Evolutionary conservation across 2,113 vertebrate genomes (phyloP).

Genomic region (Noctilio leporinus): DNA sequence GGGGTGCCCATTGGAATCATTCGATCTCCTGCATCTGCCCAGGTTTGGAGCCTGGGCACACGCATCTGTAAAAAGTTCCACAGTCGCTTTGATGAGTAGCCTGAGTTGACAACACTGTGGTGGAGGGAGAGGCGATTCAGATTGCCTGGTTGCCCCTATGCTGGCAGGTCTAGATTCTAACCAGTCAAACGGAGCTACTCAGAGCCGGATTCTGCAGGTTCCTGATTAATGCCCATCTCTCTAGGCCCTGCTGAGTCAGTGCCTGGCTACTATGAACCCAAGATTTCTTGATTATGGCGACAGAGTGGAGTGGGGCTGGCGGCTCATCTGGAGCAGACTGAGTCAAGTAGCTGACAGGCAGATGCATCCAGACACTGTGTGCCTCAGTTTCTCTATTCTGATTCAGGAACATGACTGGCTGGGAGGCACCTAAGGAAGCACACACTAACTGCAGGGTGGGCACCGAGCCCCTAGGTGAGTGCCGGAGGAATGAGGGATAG

Average conservation of each 20-base stretch:
- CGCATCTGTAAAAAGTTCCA: not conserved
- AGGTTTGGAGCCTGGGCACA: not conserved
- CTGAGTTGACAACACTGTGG: not conserved
- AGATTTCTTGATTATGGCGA: not conserved
- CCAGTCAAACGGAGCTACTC: not conserved
- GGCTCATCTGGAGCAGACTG: not conserved
- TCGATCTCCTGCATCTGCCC: not conserved
- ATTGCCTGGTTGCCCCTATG: not conserved
- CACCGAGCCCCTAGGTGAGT: not conserved
- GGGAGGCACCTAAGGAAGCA: not conserved
- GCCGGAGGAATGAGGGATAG: accelerated
- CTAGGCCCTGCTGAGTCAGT: not conserved
- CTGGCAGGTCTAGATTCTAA: not conserved
- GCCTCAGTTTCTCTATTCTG: not conserved
- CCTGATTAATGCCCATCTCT: not conserved
- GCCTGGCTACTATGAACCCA: not conserved
- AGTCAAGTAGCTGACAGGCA: not conserved
- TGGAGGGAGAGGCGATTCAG: not conserved
- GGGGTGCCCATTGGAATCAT: not conserved
- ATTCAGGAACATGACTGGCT: not conserved
- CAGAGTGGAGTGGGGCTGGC: not conserved
- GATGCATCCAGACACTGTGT: not conserved
- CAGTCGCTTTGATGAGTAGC: not conserved
- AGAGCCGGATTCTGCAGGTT: not conserved
- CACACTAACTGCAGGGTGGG: not conserved